Evolutionary conservation across 1,140 invertebrate genomes (phyloP).

Genomic region (Aphelinus certus): DNA sequence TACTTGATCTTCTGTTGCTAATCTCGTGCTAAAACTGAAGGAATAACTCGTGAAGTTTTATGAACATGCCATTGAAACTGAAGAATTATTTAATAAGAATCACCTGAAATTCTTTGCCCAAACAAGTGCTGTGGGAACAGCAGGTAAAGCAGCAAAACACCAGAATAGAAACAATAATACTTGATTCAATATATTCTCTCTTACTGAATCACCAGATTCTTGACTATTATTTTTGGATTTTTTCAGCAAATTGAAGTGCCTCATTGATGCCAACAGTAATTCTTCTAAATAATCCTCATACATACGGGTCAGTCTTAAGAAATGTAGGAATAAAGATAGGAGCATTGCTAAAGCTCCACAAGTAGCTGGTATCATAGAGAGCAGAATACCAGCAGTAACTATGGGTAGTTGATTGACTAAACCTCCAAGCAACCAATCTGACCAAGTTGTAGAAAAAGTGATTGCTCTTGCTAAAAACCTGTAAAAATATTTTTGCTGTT

Average conservation of each 20-base stretch:
- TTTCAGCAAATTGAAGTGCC: constrained; percentile 48
- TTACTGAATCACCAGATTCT: constrained; percentile 39
- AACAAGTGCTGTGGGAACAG: constrained; percentile 60
- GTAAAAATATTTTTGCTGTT: constrained; percentile 28
- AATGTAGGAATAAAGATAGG: constrained; percentile 59
- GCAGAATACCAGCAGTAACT: constrained; percentile 60
- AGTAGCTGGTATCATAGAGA: constrained; percentile 65
- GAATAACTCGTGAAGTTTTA: constrained; percentile 8
- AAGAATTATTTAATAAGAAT: constrained; percentile 22
- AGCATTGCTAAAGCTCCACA: constrained; percentile 68
- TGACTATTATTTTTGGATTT: constrained; percentile 35
- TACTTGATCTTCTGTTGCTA: constrained; percentile 59
- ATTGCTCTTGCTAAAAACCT: constrained; percentile 67
- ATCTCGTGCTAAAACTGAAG: constrained; percentile 57
- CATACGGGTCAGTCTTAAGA: constrained; percentile 73
- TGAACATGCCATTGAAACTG: background rate
- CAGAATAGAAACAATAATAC: constrained; percentile 59
- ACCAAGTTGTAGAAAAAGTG: constrained; percentile 65
- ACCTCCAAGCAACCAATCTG: constrained; percentile 67
- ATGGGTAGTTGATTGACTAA: constrained; percentile 66
- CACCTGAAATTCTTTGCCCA: constrained; percentile 66
- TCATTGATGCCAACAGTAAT: constrained; percentile 59
- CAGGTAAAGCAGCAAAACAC: constrained; percentile 55
- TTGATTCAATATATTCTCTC: constrained; percentile 58
- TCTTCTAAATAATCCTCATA: constrained; percentile 80